Percentiles rank a stretch among this genome's conserved stretches.
Evolutionary conservation across 2,888 invertebrate genomes (phyloP).

Genomic region (Abscondita cerata): DNA sequence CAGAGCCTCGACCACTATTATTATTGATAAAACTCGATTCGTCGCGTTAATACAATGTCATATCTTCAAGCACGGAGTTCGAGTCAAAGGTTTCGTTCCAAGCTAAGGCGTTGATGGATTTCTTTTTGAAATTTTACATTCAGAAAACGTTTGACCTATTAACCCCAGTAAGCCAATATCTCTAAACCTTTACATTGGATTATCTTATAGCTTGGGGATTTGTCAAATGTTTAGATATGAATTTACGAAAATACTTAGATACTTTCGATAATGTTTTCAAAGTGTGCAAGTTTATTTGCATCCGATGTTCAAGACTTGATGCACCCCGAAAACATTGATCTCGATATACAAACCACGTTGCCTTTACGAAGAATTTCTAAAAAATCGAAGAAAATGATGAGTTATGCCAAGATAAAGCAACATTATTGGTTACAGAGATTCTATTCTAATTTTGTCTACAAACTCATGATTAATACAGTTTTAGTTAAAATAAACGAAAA

Average conservation of each 20-base stretch:
- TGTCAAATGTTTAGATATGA: background rate
- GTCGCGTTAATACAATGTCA: background rate
- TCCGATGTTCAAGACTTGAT: background rate
- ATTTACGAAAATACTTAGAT: background rate
- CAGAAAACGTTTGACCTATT: background rate
- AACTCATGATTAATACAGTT: background rate
- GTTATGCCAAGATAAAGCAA: background rate
- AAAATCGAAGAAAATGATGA: background rate
- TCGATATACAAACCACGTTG: background rate
- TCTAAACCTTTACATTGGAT: background rate
- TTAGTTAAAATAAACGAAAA: background rate
- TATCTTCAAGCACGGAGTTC: background rate
- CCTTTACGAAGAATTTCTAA: background rate
- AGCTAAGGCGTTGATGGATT: background rate
- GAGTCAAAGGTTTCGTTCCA: too few species aligned
- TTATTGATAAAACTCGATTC: too few species aligned
- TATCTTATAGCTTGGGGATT: background rate
- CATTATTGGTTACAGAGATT: background rate
- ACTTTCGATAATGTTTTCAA: background rate
- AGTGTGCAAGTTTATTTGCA: background rate
- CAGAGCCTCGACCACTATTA: too few species aligned
- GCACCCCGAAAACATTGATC: too few species aligned
- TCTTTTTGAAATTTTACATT: background rate
- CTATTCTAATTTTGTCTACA: background rate
- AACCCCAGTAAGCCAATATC: background rate